Base-by-base conservation (phyloP, 2,113 vertebrate species). In the Garra rufa region DNA sequence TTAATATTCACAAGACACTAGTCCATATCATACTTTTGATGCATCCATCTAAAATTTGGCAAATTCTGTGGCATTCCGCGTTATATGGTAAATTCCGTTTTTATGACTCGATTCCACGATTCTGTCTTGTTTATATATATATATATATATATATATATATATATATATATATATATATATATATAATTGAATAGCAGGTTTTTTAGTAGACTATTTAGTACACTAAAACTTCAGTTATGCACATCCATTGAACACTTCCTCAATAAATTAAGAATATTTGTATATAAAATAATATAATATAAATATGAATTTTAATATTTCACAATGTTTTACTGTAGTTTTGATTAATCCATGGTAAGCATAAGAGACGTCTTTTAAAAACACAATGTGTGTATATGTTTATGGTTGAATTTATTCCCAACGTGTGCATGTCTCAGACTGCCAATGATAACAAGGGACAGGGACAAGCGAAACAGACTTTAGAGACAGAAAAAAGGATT, bases 381-480 rank as follows among this genome's bases (percentile, higher is more conserved):
- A 34, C 34, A 19, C 46, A 2, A 30, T 41, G 83, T 85, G 86
- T 14, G n/a, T 44, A 4, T 43, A 19, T 10, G 8, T 57, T 57
- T 57, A 57, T 57, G 52, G 26, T n/a, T 11, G 17, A 61, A 91
- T 92, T 91, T 85, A 89, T 80, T 19, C 67, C 0, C 13, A 46
- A 17, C 0, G 71, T 89, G 1, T 43, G 26, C 61, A 52, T 24
- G 21, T 24, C 34, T 89, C 61, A 79, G 87, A 85, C 82, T 85
- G 63, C 59, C 1, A 41, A 86, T 88, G 81, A 87, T 87, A 77
- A 75, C 55, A 63, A 81, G 77, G 79, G 83, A 90, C 87, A 79
- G 21, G 3, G 28, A 71, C 41, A 28, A 83, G 84, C 90, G 61
- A 86, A 89, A 89, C 81, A 87, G 15, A 86, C 65, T 48, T 82